Conservation (phyloP, 2,888 invertebrate species). For the Drosophila fulvimacula region DNA sequence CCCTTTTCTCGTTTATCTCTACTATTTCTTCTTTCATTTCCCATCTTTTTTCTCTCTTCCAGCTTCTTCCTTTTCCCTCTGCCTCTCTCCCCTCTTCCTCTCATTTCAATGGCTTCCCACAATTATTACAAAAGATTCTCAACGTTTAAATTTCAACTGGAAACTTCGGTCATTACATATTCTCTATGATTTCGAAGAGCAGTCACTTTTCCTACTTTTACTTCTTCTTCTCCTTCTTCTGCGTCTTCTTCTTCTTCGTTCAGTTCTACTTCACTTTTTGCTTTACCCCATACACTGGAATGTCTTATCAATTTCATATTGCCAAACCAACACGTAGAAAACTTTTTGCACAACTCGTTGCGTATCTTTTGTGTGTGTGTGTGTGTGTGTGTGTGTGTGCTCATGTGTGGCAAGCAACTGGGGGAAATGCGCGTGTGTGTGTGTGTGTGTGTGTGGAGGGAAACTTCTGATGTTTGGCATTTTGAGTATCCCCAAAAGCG, state of each 20-base stretch:
- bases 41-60: background rate
- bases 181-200: slow-evolving; percentile 9
- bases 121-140: background rate
- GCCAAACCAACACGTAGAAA: slow-evolving; percentile 69
- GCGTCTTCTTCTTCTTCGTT: background rate
- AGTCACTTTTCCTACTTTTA: no score
- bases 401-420: slow-evolving; percentile 32
- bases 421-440: slow-evolving; percentile 7
- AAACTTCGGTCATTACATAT: slow-evolving; percentile 7
- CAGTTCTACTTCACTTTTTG: slow-evolving; percentile 32
- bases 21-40: background rate
- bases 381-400: slow-evolving; percentile 10
- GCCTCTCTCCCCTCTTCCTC: background rate
- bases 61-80: background rate
- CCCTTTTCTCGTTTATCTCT: no score
- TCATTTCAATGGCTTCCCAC: background rate
- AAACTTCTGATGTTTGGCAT: slow-evolving; percentile 72
- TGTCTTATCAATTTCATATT: slow-evolving; percentile 73
- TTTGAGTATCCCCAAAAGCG: slow-evolving; percentile 72
- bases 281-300: slow-evolving; percentile 18
- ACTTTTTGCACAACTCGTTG: slow-evolving; percentile 64
- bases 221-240: background rate
- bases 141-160: background rate
- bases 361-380: slow-evolving; percentile 39
- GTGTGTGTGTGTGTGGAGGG: slow-evolving; percentile 20